A percentile compares a stretch with the other conserved stretches of the same genome.
Conservation (phyloP, 2,888 invertebrate genomes). For the Tetragonula carbonaria region DNA sequence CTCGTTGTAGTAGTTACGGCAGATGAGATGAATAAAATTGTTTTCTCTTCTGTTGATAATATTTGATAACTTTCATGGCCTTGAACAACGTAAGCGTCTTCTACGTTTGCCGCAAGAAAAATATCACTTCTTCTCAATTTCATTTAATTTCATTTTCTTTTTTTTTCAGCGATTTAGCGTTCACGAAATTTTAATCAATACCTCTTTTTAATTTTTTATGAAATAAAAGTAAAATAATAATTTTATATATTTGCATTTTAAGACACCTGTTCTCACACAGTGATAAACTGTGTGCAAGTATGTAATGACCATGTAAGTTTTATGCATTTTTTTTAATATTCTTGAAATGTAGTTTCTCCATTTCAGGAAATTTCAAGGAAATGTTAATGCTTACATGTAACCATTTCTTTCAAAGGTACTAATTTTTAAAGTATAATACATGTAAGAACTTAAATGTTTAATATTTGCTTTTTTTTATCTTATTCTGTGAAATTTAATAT, state of each 20-base stretch:
- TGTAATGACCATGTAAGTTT: slow-evolving; percentile 25
- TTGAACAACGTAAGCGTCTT: slow-evolving; percentile 49
- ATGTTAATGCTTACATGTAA: slow-evolving; percentile 48
- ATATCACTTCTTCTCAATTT: slow-evolving; percentile 13
- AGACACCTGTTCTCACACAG: slow-evolving; percentile 14
- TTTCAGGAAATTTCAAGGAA: slow-evolving; percentile 53
- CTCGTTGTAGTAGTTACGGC: background rate
- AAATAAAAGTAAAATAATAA: slow-evolving; percentile 13
- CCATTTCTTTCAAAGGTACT: slow-evolving; percentile 45
- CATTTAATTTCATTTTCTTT: slow-evolving; percentile 10
- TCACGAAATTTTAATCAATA: slow-evolving; percentile 8
- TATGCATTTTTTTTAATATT: slow-evolving; percentile 37
- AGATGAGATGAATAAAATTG: background rate
- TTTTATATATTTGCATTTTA: slow-evolving; percentile 3
- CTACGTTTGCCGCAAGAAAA: slow-evolving; percentile 21
- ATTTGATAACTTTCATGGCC: slow-evolving; percentile 39
- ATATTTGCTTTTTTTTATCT: background rate
- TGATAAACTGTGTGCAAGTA: slow-evolving; percentile 10
- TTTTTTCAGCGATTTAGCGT: slow-evolving; percentile 13
- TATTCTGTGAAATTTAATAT: background rate
- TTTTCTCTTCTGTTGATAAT: slow-evolving; percentile 20
- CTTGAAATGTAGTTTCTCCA: slow-evolving; percentile 46
- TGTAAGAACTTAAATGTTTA: slow-evolving; percentile 28
- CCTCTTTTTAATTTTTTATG: background rate
- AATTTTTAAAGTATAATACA: slow-evolving; percentile 41